Percentiles rank a stretch among this genome's conserved stretches.
phyloP scores from a whole-genome alignment of 2,888 invertebrate genomes.

The Eristalinus aeneus region DNA sequence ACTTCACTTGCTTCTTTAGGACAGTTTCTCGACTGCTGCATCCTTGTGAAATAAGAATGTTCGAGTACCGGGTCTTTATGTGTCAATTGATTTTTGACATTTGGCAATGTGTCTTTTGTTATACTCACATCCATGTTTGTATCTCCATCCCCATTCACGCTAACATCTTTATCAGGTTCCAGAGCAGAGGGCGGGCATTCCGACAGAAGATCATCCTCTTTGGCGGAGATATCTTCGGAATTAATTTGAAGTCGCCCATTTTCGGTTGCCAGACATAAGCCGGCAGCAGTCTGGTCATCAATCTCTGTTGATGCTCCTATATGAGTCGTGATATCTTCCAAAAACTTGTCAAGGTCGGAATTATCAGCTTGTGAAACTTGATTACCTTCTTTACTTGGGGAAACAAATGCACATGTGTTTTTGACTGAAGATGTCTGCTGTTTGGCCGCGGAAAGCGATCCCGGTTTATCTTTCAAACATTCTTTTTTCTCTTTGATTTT shows the following conservation, averaged over 20 bases:
- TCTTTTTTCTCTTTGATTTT: neutral
- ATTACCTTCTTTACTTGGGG: neutral
- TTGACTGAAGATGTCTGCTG: neutral
- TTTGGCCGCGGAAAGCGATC: neutral
- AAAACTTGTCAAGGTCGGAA: constrained; percentile 22
- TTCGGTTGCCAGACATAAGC: neutral
- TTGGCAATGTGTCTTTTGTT: neutral
- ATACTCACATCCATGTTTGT: neutral
- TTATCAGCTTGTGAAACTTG: neutral
- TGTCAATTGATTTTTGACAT: neutral
- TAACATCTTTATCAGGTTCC: neutral
- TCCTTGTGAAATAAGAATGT: neutral
- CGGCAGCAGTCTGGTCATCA: neutral
- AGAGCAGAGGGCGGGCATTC: neutral
- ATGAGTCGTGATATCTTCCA: constrained; percentile 32
- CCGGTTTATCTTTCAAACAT: neutral
- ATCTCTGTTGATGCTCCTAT: constrained; percentile 11
- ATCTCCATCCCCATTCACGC: too few species aligned
- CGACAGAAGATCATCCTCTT: neutral
- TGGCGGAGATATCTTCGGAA: neutral
- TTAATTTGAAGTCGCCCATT: neutral
- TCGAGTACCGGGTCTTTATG: neutral
- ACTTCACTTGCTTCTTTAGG: neutral
- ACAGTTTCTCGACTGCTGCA: neutral
- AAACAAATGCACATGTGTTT: neutral